Conservation (phyloP, 2,888 invertebrate genomes). For the Cerastis leucographa region DNA sequence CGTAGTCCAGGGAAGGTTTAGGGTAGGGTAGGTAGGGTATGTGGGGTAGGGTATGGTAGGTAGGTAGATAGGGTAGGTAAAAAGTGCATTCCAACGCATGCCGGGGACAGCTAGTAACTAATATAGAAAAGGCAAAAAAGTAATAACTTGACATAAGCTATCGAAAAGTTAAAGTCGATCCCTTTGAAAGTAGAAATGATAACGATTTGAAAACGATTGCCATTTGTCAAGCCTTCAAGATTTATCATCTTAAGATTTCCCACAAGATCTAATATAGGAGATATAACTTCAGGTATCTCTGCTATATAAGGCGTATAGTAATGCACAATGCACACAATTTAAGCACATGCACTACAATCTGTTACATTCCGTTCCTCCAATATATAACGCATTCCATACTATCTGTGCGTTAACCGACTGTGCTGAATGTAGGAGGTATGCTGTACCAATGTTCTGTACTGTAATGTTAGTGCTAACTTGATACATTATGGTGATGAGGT, state of each 20-base stretch:
- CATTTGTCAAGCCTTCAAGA: not conserved
- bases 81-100: too few species aligned
- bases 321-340: not conserved
- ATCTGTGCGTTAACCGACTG: slow-evolving; percentile 42
- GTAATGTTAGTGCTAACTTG: slow-evolving; percentile 3
- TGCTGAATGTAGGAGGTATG: slow-evolving; percentile 49
- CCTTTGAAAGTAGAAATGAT: not conserved
- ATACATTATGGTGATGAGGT: not conserved
- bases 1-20: too few species aligned
- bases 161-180: too few species aligned
- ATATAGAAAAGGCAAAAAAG: too few species aligned
- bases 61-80: too few species aligned
- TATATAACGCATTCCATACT: slow-evolving; percentile 41
- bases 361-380: slow-evolving; percentile 37
- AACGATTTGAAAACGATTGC: not conserved
- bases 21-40: too few species aligned
- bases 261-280: not conserved
- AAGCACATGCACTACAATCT: slow-evolving; percentile 39
- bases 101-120: too few species aligned
- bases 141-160: too few species aligned
- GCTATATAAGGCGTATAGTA: not conserved
- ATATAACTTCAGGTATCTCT: not conserved
- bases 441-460: not conserved
- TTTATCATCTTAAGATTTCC: not conserved
- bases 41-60: too few species aligned